Evolutionary conservation across 2,797 vertebrate species (phyloP), one percentile per base, ranked within the genome.

Genomic region (Hoplostethus atlanticus): DNA sequence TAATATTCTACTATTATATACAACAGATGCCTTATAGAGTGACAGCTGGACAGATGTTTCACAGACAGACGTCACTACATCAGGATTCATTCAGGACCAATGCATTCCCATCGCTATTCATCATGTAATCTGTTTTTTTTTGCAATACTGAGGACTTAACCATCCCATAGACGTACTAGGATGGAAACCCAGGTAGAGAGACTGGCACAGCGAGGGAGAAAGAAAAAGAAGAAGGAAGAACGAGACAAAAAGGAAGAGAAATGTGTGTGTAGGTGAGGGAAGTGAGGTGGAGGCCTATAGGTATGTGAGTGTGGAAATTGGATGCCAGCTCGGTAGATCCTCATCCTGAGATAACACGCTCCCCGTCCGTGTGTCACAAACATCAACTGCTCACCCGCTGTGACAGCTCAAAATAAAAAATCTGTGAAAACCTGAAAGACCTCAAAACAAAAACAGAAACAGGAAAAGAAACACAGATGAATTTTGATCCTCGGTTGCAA

Each of bases 281-380:
- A 13, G 44, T 12, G 4, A 15, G 44, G 4, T 47, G 15, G 3
- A 34, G 34, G 34, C 34, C 34, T 34, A 34, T 5, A 34, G 34
- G 17, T 70, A 52, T 62, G 66, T 66, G 71, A 2, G 15, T 47
- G 44, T 83, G 69, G 46, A 82, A 83, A 86, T 75, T 80, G 80
- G 80, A 82, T 82, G 81, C 42, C 52, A 61, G 76, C 79, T 71
- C 84, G 84, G 64, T 60, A 71, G 80, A 87, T 78, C 57, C 30
- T 40, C 25, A 21, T 17, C 44, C 57, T 1, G 11, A 16, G 84
- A 89, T 83, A 86, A 59, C 62, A 0, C 83, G 52, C 59, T 72
- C 52, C 63, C 53, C 13, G 60, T 73, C 68, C 65, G 54, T 76
- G 56, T 5, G 47, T 56, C 63, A 68, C 56, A 53, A 60, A 73